Conservation (phyloP, 2,888 invertebrate genomes). For the Anthoptus insignis region DNA sequence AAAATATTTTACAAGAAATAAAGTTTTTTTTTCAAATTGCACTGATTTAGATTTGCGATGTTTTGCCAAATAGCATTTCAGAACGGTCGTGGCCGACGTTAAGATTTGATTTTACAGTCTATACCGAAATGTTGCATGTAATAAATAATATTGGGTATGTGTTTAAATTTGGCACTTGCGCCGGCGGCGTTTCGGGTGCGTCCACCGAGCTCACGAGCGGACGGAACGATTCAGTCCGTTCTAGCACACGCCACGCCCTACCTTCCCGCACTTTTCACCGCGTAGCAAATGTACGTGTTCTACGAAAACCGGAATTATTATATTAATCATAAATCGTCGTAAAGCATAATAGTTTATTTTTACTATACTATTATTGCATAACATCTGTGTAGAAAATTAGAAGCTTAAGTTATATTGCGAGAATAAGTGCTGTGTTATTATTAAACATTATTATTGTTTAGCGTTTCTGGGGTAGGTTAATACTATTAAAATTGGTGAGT, state of each 20-base stretch:
- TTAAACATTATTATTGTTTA: conserved; percentile 22
- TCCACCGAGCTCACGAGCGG: conserved; percentile 61
- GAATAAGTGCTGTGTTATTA: conserved; percentile 29
- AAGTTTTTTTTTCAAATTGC: conserved; percentile 44
- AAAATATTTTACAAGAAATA: conserved; percentile 47
- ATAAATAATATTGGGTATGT: conserved; percentile 77
- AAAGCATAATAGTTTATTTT: conserved; percentile 18
- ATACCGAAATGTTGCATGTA: conserved; percentile 65
- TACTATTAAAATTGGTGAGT: conserved; percentile 23
- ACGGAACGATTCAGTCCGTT: conserved; percentile 45
- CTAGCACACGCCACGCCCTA: conserved; percentile 42
- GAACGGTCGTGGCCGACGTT: conserved; percentile 43
- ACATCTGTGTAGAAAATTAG: conserved; percentile 8
- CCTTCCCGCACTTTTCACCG: conserved; percentile 26
- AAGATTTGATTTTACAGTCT: conserved; percentile 68
- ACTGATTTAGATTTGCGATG: conserved; percentile 57
- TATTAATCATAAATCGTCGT: conserved; percentile 2
- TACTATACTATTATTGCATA: conserved; percentile 14
- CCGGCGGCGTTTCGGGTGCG: conserved; percentile 48
- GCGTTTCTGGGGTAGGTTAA: conserved; percentile 14
- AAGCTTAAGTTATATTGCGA: background rate
- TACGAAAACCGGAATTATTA: conserved; percentile 16
- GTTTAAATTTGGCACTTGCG: conserved; percentile 61
- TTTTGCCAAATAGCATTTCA: conserved; percentile 69
- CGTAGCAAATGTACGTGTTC: conserved; percentile 41